These are phyloP conservation scores for Plebejus anna DNA, from an alignment of 2,888 invertebrate genomes.

Conservation along the genomic window DNA sequence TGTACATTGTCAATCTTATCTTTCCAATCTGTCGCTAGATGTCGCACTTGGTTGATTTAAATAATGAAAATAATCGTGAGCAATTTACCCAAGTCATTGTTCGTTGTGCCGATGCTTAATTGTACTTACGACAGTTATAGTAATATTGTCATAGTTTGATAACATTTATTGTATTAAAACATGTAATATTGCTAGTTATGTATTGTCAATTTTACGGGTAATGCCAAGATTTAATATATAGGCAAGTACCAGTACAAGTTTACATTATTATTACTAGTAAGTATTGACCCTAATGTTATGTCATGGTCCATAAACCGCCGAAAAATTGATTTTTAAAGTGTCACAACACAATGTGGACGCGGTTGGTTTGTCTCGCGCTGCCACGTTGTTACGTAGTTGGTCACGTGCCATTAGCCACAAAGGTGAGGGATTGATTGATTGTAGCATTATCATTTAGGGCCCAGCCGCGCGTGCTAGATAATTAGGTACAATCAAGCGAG, in stretches of 20 bases:
- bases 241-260: neutral
- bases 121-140: conserved; percentile 38
- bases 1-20: conserved; percentile 36
- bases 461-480: conserved; percentile 43
- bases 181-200: too few relatives aligned
- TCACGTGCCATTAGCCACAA: conserved; percentile 57
- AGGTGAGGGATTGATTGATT: conserved; percentile 64
- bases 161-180: conserved; percentile 10
- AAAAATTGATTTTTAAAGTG: conserved; percentile 12
- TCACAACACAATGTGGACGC: conserved; percentile 15
- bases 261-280: neutral
- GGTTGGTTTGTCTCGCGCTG: conserved; percentile 33
- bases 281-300: neutral
- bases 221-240: too few relatives aligned
- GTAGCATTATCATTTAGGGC: conserved; percentile 49
- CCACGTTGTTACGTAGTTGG: conserved; percentile 53
- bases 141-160: conserved; percentile 31
- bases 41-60: conserved; percentile 54
- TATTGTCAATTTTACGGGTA: too few relatives aligned
- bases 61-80: conserved; percentile 45
- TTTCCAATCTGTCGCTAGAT: conserved; percentile 51
- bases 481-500: conserved; percentile 38
- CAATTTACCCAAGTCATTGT: conserved; percentile 56
- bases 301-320: conserved; percentile 3
- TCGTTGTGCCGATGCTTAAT: conserved; percentile 43